A percentile compares a stretch with the other conserved stretches of the same genome.
These are phyloP conservation scores for Ochotona princeps DNA, from an alignment of 2,113 vertebrate species.

Conservation along the genomic window DNA sequence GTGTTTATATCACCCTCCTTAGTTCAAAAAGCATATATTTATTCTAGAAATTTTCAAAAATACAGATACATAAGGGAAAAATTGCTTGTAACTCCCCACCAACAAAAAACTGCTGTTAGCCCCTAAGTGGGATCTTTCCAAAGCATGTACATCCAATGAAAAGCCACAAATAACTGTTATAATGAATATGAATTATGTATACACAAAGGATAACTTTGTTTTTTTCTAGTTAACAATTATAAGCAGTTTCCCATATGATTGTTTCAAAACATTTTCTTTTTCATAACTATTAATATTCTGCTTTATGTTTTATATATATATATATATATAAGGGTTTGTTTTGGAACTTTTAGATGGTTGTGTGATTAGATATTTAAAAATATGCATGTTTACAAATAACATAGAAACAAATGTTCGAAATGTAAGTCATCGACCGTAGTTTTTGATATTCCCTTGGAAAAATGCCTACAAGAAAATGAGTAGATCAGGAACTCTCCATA, in stretches of 20 bases:
- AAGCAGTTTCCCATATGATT: neutral
- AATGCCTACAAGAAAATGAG: slow-evolving; percentile 38
- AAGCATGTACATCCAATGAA: neutral
- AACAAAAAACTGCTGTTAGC: slow-evolving; percentile 38
- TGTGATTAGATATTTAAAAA: slow-evolving; percentile 20
- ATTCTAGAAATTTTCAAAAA: slow-evolving; percentile 41
- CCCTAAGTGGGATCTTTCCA: neutral
- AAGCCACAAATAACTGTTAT: neutral
- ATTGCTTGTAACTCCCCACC: neutral
- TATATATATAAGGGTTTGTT: slow-evolving; percentile 15
- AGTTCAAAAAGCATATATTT: slow-evolving; percentile 42
- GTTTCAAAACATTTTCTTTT: slow-evolving; percentile 46
- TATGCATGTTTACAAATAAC: neutral
- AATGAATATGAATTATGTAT: neutral
- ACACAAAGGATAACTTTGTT: neutral
- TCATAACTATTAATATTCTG: neutral
- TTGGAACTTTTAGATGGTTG: slow-evolving; percentile 18
- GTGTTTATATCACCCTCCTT: slow-evolving; percentile 36
- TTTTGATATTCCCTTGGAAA: neutral
- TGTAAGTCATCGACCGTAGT: neutral
- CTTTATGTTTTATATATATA: neutral
- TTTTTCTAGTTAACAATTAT: slow-evolving; percentile 29
- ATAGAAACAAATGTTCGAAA: slow-evolving; percentile 3
- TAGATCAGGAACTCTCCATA: neutral
- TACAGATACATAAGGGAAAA: slow-evolving; percentile 34